Percentiles rank a stretch among this genome's conserved stretches.
These are phyloP conservation scores for Nycticryphes semicollaris DNA, from an alignment of 2,113 vertebrate genomes.

Conservation along the genomic window DNA sequence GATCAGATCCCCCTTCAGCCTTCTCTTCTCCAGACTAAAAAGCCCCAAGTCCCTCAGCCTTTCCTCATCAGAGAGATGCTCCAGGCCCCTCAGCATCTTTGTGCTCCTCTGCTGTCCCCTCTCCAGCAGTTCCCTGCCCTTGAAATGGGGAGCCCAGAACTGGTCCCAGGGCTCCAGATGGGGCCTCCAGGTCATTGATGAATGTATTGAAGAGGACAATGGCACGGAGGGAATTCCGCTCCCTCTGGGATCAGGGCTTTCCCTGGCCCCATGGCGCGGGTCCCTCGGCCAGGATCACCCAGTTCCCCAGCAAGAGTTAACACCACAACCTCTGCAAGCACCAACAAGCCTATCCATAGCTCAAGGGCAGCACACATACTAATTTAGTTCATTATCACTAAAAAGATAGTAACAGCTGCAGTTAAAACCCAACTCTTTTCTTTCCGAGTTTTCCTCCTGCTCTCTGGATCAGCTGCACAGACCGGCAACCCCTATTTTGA, in stretches of 20 bases:
- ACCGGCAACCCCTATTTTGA: neutral
- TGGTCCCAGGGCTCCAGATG: no score
- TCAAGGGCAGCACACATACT: neutral
- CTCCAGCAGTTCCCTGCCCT: no score
- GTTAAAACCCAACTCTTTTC: neutral
- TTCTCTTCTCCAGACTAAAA: no score
- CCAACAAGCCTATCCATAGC: neutral
- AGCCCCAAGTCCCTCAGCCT: no score
- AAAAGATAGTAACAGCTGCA: constrained; percentile 21
- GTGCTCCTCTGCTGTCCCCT: no score
- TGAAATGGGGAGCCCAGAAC: no score
- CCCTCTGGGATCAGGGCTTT: neutral
- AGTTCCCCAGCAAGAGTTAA: neutral
- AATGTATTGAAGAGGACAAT: rapidly evolving
- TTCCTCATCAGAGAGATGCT: no score
- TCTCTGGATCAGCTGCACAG: neutral
- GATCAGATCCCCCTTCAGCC: no score
- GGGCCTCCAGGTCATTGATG: no score
- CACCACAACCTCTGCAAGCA: neutral
- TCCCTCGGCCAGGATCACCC: neutral
- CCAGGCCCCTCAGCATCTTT: no score
- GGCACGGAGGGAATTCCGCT: rapidly evolving
- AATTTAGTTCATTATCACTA: neutral
- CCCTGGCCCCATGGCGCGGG: neutral
- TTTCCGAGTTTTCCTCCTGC: neutral